A percentile compares a stretch with the other conserved stretches of the same genome.
Conservation (phyloP, 2,797 vertebrate genomes). For the Esox lucius region DNA sequence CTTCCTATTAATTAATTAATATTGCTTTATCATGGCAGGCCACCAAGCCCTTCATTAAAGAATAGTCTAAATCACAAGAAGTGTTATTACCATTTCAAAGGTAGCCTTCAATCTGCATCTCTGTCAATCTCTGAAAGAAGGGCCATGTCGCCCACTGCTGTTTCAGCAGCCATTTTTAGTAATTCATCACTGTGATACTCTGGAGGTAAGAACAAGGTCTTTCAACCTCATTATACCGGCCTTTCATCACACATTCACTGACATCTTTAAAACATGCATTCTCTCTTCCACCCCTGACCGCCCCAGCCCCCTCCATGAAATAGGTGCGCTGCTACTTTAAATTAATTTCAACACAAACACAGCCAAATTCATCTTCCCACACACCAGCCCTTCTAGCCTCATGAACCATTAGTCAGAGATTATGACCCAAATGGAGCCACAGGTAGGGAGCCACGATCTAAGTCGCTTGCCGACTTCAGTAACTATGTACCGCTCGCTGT, state of each 20-base stretch:
- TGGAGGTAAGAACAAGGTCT: conserved; percentile 72
- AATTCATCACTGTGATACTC: conserved; percentile 62
- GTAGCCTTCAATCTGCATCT: conserved; percentile 48
- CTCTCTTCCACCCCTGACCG: conserved; percentile 13
- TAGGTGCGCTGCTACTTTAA: conserved; percentile 50
- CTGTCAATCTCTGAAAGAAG: conserved; percentile 53
- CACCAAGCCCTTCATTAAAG: conserved; percentile 68
- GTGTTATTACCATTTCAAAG: conserved; percentile 73
- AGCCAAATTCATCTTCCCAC: conserved; percentile 35
- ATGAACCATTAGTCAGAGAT: conserved; percentile 47
- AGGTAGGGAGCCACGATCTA: conserved; percentile 10
- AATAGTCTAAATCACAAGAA: conserved; percentile 54
- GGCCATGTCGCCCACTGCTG: conserved; percentile 40
- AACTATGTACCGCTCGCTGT: background rate
- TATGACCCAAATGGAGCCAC: conserved; percentile 32
- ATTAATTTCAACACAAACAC: conserved; percentile 67
- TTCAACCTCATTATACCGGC: conserved; percentile 67
- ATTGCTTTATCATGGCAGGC: conserved; percentile 62
- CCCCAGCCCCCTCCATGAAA: conserved; percentile 2
- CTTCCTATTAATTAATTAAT: conserved; percentile 16
- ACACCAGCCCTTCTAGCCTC: conserved; percentile 23
- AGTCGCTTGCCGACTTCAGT: background rate
- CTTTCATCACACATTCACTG: conserved; percentile 70
- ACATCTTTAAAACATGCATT: conserved; percentile 71
- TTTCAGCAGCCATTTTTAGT: conserved; percentile 40